Conservation (phyloP, 2,113 vertebrate genomes). For the Halichoerus grypus region DNA sequence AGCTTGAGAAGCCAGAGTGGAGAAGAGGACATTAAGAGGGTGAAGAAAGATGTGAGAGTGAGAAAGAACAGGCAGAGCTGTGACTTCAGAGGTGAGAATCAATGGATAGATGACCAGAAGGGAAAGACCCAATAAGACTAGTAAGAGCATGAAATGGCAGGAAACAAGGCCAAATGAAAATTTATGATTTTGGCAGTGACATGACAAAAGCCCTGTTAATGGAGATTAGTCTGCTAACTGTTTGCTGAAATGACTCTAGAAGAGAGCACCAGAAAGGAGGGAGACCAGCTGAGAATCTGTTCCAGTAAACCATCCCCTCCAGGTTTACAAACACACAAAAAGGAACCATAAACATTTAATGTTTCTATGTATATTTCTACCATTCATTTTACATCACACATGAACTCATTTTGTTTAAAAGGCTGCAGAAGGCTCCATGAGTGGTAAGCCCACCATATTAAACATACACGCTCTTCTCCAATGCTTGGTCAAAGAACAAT, state of each 20-base stretch:
- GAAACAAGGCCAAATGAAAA: background rate
- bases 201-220: background rate
- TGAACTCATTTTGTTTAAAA: slow-evolving; percentile 38
- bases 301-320: background rate
- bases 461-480: background rate
- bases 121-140: background rate
- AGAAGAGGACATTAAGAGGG: background rate
- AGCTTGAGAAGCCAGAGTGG: background rate
- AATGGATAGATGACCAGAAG: background rate
- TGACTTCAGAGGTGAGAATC: background rate
- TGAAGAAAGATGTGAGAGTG: background rate
- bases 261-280: background rate
- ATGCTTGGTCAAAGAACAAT: background rate
- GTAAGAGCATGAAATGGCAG: background rate
- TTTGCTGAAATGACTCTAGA: background rate
- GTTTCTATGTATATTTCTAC: background rate
- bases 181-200: slow-evolving; percentile 1
- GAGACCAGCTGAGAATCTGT: background rate
- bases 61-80: background rate
- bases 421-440: background rate
- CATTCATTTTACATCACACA: background rate
- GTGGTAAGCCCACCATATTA: background rate
- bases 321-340: slow-evolving; percentile 21
- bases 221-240: background rate
- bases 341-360: background rate